Evolutionary conservation across 2,113 vertebrate genomes (phyloP), one percentile per base, ranked within the genome.

Genomic region (Xiphophorus hellerii): DNA sequence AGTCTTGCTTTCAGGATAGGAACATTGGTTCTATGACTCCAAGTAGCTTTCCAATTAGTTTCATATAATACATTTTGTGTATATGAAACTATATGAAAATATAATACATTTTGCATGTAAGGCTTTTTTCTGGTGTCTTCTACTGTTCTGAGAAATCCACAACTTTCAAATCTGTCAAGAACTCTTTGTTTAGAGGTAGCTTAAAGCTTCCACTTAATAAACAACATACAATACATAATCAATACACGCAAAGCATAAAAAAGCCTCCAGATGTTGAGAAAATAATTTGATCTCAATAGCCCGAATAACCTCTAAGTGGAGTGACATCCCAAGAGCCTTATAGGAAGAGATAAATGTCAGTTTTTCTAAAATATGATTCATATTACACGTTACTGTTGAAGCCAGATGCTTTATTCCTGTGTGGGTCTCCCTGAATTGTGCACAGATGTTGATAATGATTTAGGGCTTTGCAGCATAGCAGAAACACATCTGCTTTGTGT

Each of bases 371-470:
- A 68, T 63, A 48, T 83, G 66, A 77, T 78, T 58, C 17, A 42
- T 73, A 27, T 75, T 68, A 39, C 44, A 35, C 42, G 17, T 64
- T 69, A 58, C 62, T 76, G 58, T 66, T 72, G 12, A 77, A 78
- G 35, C 82, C 84, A 86, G 77, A 81, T 85, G 73, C 22, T 73
- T 69, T 67, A 48, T 68, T 71, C 66, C 70, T 78, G 64, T 65
- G 73, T 74, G 76, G 70, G 37, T 79, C 42, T 10, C 66, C 5
- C 35, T 37, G 39, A 58, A 80, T 80, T 86, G 42, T 58, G 64
- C 84, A 71, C 89, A 90, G 86, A 87, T 88, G 84, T 65, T 33
- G 69, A 74, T 81, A 67, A 84, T 77, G 67, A 82, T 87, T 80
- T 82, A 73, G 8, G 73, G 63, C 73, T 85, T 54, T 68, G 66